These are phyloP conservation scores for Cotesia typhae DNA, from an alignment of 1,140 invertebrate genomes.

Conservation along the genomic window DNA sequence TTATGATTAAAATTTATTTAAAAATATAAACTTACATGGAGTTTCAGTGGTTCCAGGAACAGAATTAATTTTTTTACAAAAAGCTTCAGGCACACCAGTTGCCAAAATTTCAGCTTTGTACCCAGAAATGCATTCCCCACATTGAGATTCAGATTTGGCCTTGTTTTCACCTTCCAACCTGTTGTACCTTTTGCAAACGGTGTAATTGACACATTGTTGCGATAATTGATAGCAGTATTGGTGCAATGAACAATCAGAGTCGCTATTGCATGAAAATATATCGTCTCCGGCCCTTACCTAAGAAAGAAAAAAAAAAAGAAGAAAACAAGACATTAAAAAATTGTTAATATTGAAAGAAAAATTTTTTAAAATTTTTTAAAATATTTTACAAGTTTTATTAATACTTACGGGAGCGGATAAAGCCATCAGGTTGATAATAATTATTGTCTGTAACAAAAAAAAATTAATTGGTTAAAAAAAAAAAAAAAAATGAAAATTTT, in stretches of 20 bases:
- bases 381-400: background rate
- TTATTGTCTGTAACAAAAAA: background rate
- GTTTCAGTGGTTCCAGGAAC: too few relatives aligned
- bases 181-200: constrained; percentile 49
- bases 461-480: too few relatives aligned
- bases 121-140: constrained; percentile 51
- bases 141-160: constrained; percentile 49
- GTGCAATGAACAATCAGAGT: constrained; percentile 48
- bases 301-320: constrained; percentile 12
- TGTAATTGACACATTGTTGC: constrained; percentile 51
- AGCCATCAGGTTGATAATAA: background rate
- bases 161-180: constrained; percentile 44
- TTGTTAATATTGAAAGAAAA: background rate
- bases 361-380: background rate
- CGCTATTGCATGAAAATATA: constrained; percentile 43
- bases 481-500: too few relatives aligned
- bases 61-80: constrained; percentile 31
- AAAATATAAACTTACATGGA: too few relatives aligned
- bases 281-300: constrained; percentile 41
- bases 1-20: too few relatives aligned
- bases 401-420: background rate
- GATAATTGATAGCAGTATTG: constrained; percentile 55
- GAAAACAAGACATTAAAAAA: background rate
- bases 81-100: constrained; percentile 31
- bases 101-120: constrained; percentile 37